Evolutionary conservation across 2,113 vertebrate genomes (phyloP).

Genomic region (Thamnophis sirtalis): DNA sequence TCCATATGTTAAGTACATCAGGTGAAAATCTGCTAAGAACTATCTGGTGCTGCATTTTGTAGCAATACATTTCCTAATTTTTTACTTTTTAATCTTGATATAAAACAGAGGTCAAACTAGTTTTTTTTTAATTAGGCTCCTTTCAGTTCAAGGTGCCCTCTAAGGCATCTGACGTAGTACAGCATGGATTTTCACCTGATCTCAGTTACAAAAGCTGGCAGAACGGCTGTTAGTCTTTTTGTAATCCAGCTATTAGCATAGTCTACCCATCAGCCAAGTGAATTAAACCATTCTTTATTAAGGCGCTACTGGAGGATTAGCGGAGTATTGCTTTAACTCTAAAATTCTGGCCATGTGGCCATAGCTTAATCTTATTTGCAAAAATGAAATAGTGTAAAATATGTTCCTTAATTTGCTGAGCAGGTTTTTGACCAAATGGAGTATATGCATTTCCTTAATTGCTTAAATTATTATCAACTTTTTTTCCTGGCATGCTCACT

Average conservation of each 20-base stretch:
- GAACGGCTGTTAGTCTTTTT: background rate
- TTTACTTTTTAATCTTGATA: background rate
- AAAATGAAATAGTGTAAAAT: background rate
- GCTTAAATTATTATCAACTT: background rate
- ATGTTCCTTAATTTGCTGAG: background rate
- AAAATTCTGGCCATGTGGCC: background rate
- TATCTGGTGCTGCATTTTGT: background rate
- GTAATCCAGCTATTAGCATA: background rate
- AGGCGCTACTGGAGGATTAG: background rate
- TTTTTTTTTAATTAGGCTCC: background rate
- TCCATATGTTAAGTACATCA: background rate
- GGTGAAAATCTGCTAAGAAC: background rate
- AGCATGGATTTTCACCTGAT: background rate
- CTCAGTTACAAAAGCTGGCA: background rate
- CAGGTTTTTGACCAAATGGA: background rate
- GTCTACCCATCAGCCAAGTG: conserved; percentile 8
- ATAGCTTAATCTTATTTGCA: background rate
- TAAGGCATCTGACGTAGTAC: background rate
- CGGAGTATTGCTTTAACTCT: background rate
- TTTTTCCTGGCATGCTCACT: background rate
- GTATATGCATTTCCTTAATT: background rate
- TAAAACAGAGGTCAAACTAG: background rate
- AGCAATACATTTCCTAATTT: background rate
- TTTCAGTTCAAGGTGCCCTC: background rate
- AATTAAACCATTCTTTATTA: conserved; percentile 8